Base-by-base conservation (phyloP, 2,888 invertebrate species). In the Stenodema calcarata region DNA sequence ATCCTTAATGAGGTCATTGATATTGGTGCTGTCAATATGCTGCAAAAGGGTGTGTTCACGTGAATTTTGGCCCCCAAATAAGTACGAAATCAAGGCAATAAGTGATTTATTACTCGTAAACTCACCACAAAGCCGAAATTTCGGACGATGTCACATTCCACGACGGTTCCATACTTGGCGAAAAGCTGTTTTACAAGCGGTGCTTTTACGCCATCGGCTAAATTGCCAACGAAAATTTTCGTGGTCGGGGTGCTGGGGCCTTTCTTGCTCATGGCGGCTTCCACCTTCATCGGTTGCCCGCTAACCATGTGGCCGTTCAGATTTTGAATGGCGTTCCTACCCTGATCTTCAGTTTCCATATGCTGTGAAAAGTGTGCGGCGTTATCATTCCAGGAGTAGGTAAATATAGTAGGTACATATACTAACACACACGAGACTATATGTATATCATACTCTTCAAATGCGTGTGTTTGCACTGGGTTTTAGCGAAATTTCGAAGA, bases 141-240 rank as follows among this genome's bases (percentile, higher is more conserved):
- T 91, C 98, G 96, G 89, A 98, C 96, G 91, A 99, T 97, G 94
- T 99, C 98, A 93, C 98, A 98, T 92, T 99, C 99, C 90, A 97
- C 96, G 90, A 99, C 98, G 91, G 95, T 94, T 91, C 98, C 98
- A 93, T 94, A 98, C 92, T 97, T 97, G 92, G 96, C 96, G 93
- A 99, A 99, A 90, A 99, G 93, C 91, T 96, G 95, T 92, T 97
- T 95, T 89, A 98, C 95, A 91, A 98, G 97, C 88, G 96, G 96
- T 91, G 96, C 95, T 92, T 96, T 96, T 90, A 98, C 96, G 92
- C 96, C 96, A 92, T 97, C 97, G 90, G 97, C 96, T 89, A 99
- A 93, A 93, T 99, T 99, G 90, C 98, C 98, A 91, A 99, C 97
- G 93, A 98, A 98, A 90, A 99, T 96, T 93, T 98, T 98, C 89